Base-by-base conservation (phyloP, 2,113 vertebrate species). In the Eretmochelys imbricata region DNA sequence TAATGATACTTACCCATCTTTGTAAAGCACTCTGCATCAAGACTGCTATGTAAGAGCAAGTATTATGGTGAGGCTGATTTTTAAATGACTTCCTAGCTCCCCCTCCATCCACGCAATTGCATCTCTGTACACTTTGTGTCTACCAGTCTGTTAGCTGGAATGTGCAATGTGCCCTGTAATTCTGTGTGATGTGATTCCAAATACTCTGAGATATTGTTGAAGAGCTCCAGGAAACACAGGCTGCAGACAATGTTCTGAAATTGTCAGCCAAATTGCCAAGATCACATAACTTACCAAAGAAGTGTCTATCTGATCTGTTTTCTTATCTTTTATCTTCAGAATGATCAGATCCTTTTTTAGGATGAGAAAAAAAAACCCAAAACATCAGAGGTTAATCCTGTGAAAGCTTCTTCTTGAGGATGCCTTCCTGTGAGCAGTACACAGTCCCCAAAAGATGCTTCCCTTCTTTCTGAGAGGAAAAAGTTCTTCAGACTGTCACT, bases 11-110 rank as follows among this genome's bases (percentile, higher is more conserved):
- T 94, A 75, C 62, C 6, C 19, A 29, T 62, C 42, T 86, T 93
- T 93, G 65, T 54, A 57, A 95, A 89, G 57, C 62, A 11, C 24
- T 72, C 25, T 89, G 69, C 48, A 85, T 90, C 89, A 90, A 88
- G 54, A 24, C 25, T 93, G 69, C 29, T 12, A n/a, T 19, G 55
- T 27, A 57, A 57, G 19, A 86, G n/a, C 27, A 88, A 75, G 38
- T 90, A 72, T 49, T 90, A 82, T 89, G 80, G 50, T 48, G 53
- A 31, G 50, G 10, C 85, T 93, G 57, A 46, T 75, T 89, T 89
- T 88, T 85, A 92, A n/a, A 35, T 85, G 87, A 88, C 29, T 5
- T 9, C 90, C 65, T 38, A 90, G 14, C 38, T 93, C n/a, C 27
- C 65, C 54, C 85, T 84, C 19, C 10, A n/a, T 29, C 51, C 87